A percentile compares a stretch with the other conserved stretches of the same genome.
Conservation (phyloP, 2,888 invertebrate genomes). For the Heliothis peltigera region DNA sequence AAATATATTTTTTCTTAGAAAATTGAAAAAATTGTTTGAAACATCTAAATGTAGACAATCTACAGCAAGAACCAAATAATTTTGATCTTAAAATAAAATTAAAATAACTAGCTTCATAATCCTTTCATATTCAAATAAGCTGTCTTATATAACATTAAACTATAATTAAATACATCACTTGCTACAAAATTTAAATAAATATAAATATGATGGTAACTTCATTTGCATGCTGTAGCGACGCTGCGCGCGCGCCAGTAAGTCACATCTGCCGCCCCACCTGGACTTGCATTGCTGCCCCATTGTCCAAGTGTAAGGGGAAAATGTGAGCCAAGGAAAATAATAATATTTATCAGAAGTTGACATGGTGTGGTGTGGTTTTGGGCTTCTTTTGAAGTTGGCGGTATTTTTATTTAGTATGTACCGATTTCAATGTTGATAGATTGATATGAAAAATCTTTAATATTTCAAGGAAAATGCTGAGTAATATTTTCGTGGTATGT, state of each 20-base stretch:
- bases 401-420: not conserved
- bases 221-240: constrained; percentile 52
- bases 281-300: constrained; percentile 52
- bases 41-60: too few species aligned
- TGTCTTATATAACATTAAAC: not conserved
- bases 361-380: not conserved
- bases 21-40: too few species aligned
- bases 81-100: not conserved
- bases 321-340: constrained; percentile 46
- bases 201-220: constrained; percentile 37
- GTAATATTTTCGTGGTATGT: too few species aligned
- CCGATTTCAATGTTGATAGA: too few species aligned
- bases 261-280: constrained; percentile 63
- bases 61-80: not conserved
- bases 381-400: not conserved
- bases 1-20: not conserved
- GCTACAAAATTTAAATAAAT: constrained; percentile 22
- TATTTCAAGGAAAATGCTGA: too few species aligned
- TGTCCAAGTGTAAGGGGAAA: constrained; percentile 41
- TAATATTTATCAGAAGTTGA: constrained; percentile 17
- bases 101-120: too few species aligned
- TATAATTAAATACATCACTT: constrained; percentile 28
- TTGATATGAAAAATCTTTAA: too few species aligned
- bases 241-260: constrained; percentile 30
- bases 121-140: not conserved